phyloP scores from a whole-genome alignment of 2,113 vertebrate species.

The Carlito syrichta region DNA sequence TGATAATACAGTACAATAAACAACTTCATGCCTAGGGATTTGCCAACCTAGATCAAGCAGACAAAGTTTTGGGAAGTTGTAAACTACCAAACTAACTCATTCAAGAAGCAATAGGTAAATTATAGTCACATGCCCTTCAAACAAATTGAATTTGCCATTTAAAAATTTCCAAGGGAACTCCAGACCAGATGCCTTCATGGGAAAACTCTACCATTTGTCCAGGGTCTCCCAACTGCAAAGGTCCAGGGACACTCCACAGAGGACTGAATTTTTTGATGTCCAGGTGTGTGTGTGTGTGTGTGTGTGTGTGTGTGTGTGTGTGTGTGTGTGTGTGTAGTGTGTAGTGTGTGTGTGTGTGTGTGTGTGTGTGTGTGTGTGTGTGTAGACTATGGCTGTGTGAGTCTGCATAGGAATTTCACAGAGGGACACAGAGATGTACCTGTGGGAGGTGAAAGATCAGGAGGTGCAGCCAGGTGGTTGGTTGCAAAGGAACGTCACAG shows the following conservation, averaged over 20 bases:
- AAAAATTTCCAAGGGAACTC: background rate
- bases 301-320: too few relatives aligned
- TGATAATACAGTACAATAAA: background rate
- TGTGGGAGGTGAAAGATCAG: rapidly evolving
- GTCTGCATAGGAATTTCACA: too few relatives aligned
- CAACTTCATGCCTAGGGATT: background rate
- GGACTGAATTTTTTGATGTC: rapidly evolving
- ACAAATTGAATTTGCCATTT: background rate
- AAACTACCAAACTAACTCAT: background rate
- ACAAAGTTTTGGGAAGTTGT: background rate
- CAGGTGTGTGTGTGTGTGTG: too few relatives aligned
- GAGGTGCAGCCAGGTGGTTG: rapidly evolving
- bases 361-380: too few relatives aligned
- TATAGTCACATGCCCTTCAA: background rate
- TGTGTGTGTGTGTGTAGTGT: too few relatives aligned
- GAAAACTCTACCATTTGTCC: background rate
- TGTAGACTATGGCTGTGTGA: too few relatives aligned
- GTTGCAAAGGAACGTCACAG: background rate
- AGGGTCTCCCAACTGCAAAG: rapidly evolving
- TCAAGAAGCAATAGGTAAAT: background rate
- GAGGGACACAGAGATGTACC: rapidly evolving
- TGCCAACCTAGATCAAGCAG: background rate
- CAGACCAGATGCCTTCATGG: background rate
- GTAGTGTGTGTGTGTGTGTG: too few relatives aligned
- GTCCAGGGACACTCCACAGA: background rate